Conservation (phyloP, 2,113 vertebrate species). For the Cyphomyrus discorhynchus region DNA sequence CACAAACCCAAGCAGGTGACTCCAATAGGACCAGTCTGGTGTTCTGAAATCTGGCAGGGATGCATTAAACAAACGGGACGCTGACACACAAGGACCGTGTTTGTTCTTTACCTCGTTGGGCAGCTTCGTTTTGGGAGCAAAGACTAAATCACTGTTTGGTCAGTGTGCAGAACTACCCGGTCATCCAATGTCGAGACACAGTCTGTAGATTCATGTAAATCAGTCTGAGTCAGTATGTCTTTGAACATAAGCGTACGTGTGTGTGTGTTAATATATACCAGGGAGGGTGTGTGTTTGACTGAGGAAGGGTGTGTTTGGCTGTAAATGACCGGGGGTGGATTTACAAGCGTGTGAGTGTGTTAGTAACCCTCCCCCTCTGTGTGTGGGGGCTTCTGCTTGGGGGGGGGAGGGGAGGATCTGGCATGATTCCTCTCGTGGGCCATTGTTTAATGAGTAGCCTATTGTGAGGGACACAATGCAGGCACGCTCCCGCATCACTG, state of each 20-base stretch:
- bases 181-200: neutral
- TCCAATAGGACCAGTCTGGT: neutral
- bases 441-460: conserved; percentile 10
- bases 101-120: neutral
- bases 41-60: neutral
- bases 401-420: neutral
- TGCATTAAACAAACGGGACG: neutral
- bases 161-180: neutral
- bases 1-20: neutral
- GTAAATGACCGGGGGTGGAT: neutral
- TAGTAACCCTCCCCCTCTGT: neutral
- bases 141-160: neutral
- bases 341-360: neutral
- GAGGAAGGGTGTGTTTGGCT: neutral
- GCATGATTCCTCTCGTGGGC: neutral
- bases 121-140: neutral
- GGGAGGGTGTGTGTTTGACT: neutral
- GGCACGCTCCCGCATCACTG: neutral
- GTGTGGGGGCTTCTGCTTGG: neutral
- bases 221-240: neutral
- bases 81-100: neutral
- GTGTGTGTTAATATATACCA: neutral
- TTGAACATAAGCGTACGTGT: neutral
- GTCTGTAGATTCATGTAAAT: neutral
- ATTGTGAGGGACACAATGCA: conserved; percentile 16